Base-by-base conservation (phyloP, 2,797 vertebrate species). In the Pseudochirops cupreus region DNA sequence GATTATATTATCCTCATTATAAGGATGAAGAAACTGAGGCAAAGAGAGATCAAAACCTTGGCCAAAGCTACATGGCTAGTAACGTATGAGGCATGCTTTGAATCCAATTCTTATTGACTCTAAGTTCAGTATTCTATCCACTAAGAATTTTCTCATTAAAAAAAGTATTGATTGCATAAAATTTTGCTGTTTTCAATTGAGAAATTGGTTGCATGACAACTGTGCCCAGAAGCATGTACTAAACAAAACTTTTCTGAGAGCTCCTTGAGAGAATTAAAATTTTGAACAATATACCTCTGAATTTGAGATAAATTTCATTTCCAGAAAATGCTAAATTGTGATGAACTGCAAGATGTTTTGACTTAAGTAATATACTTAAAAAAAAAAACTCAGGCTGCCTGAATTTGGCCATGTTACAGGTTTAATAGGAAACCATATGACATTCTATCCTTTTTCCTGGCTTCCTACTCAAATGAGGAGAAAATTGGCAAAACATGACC, bases 401-500 rank as follows among this genome's bases (percentile, higher is more conserved):
- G 39, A 46, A 82, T 82, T 82, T 82, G 74, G 74, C n/a, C 21
- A 82, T 82, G 39, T 82, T 82, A 82, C 74, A 82, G 74, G 39
- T 82, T 82, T 82, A 46, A 82, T 82, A 46, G 74, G 74, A 82
- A 82, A 46, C 74, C 74, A 82, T 82, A 82, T 82, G 74, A 82
- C 74, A 46, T 82, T 82, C 74, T 82, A 82, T 82, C 39, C 74
- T 82, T 82, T 82, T 82, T 82, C 39, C 74, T 82, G 39, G 39
- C 39, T 82, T 82, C 74, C 21, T 82, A 46, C 74, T 82, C 74
- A 46, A 82, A 82, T 82, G 74, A 82, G 39, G 74, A 82, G 74
- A 82, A 82, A 82, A 82, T 82, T 46, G 74, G 74, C 74, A 46
- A 82, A 82, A 82, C 39, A 82, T 82, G 31, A 3, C 74, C 39